Evolutionary conservation across 2,888 invertebrate genomes (phyloP), one percentile per base, ranked within the genome.

Genomic region (Imbricaverruca yamaguchii): DNA sequence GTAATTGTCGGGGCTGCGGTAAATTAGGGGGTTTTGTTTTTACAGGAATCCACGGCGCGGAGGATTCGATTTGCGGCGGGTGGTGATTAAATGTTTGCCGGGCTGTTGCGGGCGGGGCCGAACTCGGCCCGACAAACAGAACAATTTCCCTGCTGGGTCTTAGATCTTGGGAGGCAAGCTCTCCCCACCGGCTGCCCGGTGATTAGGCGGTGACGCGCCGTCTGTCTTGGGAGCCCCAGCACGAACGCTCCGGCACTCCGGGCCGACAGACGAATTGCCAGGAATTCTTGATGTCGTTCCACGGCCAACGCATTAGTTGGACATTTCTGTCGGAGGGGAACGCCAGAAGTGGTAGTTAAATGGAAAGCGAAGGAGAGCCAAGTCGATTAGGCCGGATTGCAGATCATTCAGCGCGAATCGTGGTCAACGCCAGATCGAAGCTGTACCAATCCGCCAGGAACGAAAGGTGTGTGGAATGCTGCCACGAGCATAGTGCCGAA

Each of bases 11-110:
- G 55, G 21, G 55, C 53, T 18, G 53, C 74, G 74, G 74, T 53
- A 74, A 74, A 74, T 74, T 74, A 74, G 55, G 74, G 69, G 74
- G 15, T 74, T 74, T 74, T 74, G 74, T 74, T 74, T 74, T 74
- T 74, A 55, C 74, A n/a, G 74, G 74, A 74, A 74, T 74, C 74
- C 74, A 74, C 55, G 74, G 23, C 23, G 74, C 69, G 53, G 53
- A 7, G 74, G 53, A 74, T 74, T 74, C 74, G 74, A 74, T 74
- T 74, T 74, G 74, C 74, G 74, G 74, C 55, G 18, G 74, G 21
- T 21, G 74, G 74, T 74, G 53, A 74, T 74, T 74, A 74, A 74
- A 74, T 74, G 74, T 74, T 74, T 74, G 74, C 53, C 55, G 55
- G 74, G 23, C 55, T 74, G 74, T 74, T 55, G 74, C 74, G 55